phyloP scores from a whole-genome alignment of 2,888 invertebrate species.

The Aporophyla nigra region DNA sequence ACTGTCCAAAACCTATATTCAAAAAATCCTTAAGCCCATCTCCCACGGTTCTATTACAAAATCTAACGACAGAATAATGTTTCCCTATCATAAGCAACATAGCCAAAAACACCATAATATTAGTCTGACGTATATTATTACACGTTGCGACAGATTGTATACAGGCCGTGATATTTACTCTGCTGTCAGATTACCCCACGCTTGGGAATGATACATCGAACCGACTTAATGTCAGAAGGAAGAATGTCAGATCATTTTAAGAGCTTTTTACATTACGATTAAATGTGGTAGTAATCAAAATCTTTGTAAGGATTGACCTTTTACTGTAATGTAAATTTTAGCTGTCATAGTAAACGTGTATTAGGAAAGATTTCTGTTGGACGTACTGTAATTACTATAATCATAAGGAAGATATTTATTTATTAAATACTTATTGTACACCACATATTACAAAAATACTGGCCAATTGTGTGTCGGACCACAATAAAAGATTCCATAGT shows the following conservation, averaged over 20 bases:
- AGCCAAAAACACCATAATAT: conserved; percentile 52
- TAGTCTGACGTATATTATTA: conserved; percentile 40
- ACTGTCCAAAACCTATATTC: neutral
- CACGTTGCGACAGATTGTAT: conserved; percentile 46
- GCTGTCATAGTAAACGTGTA: neutral
- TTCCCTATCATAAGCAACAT: conserved; percentile 11
- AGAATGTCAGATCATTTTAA: conserved; percentile 31
- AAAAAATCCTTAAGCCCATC: conserved; percentile 9
- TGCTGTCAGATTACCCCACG: conserved; percentile 33
- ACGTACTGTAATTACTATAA: no score
- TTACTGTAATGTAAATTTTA: neutral
- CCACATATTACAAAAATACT: no score
- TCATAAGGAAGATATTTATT: no score
- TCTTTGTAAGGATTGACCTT: neutral
- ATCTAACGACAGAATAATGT: conserved; percentile 54
- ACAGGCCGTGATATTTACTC: conserved; percentile 31
- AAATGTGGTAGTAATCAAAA: conserved; percentile 8
- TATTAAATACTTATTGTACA: no score
- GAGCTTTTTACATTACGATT: conserved; percentile 2
- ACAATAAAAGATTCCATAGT: neutral
- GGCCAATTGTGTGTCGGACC: neutral
- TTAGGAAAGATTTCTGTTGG: neutral
- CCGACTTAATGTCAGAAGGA: conserved; percentile 33
- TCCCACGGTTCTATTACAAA: conserved; percentile 40
- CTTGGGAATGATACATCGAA: conserved; percentile 30